Evolutionary conservation across 2,797 vertebrate species (phyloP).

Genomic region (Otus scops): DNA sequence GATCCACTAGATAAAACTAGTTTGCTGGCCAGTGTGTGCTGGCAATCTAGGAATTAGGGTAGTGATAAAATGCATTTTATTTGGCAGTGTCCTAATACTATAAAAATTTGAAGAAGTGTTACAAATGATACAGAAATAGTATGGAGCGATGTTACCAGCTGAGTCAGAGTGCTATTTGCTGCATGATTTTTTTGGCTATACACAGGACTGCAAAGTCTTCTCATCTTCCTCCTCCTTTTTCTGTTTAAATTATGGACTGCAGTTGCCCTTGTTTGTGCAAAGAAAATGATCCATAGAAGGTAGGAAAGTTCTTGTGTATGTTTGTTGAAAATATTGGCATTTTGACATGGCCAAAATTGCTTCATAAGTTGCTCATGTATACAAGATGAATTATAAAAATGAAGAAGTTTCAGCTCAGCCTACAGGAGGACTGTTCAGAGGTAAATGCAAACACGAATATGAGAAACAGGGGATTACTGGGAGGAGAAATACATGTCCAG

Average conservation of each 20-base stretch:
- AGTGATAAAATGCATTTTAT: neutral
- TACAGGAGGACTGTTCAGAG: neutral
- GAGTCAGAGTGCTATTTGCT: slow-evolving; percentile 57
- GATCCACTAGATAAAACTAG: neutral
- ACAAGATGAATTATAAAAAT: slow-evolving; percentile 23
- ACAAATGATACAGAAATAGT: slow-evolving; percentile 62
- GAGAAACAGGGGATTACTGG: neutral
- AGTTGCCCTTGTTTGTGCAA: slow-evolving; percentile 51
- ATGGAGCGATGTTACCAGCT: slow-evolving; percentile 35
- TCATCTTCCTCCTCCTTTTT: slow-evolving; percentile 37
- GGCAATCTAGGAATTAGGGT: neutral
- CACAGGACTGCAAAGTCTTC: slow-evolving; percentile 2
- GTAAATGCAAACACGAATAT: neutral
- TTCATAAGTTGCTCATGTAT: neutral
- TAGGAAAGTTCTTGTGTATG: neutral
- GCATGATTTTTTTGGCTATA: slow-evolving; percentile 27
- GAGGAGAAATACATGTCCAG: neutral
- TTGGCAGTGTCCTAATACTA: slow-evolving; percentile 6
- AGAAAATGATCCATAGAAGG: slow-evolving; percentile 48
- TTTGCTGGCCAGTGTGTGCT: neutral
- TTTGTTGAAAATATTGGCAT: slow-evolving; percentile 40
- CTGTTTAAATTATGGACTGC: slow-evolving; percentile 40
- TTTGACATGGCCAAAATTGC: slow-evolving; percentile 25
- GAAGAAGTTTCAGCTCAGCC: neutral
- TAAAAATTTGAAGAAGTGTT: slow-evolving; percentile 45